phyloP scores from a whole-genome alignment of 2,888 invertebrate genomes.

The Craniophora ligustri region DNA sequence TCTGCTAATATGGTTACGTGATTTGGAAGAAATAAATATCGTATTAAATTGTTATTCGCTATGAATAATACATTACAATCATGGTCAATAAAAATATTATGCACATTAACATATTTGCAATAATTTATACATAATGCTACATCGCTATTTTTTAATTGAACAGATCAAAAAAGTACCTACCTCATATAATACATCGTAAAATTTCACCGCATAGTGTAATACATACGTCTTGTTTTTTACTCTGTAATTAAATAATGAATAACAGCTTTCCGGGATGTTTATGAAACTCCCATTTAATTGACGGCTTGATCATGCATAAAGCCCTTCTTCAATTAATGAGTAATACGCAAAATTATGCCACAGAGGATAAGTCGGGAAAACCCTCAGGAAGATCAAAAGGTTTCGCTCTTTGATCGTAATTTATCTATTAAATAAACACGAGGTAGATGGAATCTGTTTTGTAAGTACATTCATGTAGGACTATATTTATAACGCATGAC shows the following conservation, averaged over 20 bases:
- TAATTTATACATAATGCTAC: neutral
- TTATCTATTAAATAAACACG: constrained; percentile 9
- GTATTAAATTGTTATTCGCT: no score
- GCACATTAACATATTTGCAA: neutral
- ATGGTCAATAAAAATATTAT: neutral
- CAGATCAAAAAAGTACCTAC: no score
- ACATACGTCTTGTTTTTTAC: neutral
- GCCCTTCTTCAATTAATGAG: constrained; percentile 31
- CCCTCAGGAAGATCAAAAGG: constrained; percentile 23
- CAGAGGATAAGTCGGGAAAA: constrained; percentile 8
- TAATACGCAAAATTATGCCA: constrained; percentile 20
- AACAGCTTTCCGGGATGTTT: constrained; percentile 1
- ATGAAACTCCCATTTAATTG: neutral
- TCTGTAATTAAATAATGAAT: neutral
- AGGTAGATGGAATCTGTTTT: neutral
- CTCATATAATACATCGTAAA: no score
- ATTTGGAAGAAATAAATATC: neutral
- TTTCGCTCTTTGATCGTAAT: constrained; percentile 33
- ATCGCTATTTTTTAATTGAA: neutral
- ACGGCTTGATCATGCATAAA: constrained; percentile 23
- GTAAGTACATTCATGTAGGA: neutral
- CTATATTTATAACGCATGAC: constrained; percentile 7
- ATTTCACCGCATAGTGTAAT: neutral
- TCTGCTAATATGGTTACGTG: neutral
- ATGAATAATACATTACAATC: neutral